These are phyloP conservation scores for Oligia fasciuncula DNA, from an alignment of 2,888 invertebrate species.

Conservation along the genomic window DNA sequence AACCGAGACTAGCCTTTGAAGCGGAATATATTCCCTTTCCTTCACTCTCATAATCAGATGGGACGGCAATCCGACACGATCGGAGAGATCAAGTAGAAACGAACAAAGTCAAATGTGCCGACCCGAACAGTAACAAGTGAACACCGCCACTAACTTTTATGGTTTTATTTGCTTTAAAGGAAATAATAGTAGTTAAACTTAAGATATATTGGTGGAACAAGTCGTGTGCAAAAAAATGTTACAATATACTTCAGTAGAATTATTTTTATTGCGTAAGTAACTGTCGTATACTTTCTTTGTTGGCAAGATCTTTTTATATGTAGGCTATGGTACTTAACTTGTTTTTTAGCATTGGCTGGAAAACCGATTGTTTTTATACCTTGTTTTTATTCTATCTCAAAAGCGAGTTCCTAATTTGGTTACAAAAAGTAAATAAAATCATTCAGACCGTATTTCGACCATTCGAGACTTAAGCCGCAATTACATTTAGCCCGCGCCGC, in stretches of 20 bases:
- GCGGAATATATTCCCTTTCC: no score
- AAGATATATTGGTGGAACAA: not conserved
- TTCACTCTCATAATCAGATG: no score
- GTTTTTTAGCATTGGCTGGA: not conserved
- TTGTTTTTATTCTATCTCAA: not conserved
- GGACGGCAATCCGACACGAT: no score
- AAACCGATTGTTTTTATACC: not conserved
- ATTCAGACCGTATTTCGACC: no score
- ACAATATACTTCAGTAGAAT: slow-evolving; percentile 9
- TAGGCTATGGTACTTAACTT: not conserved
- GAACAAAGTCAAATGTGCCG: not conserved
- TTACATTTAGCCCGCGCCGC: no score
- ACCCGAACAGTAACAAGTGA: not conserved
- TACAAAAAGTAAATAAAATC: no score
- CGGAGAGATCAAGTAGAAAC: no score
- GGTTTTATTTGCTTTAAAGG: slow-evolving; percentile 7
- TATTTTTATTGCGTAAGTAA: slow-evolving; percentile 54
- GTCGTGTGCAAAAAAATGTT: slow-evolving; percentile 34
- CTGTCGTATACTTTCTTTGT: not conserved
- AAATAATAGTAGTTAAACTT: slow-evolving; percentile 7
- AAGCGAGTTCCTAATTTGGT: no score
- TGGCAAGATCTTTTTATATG: not conserved
- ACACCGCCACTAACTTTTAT: not conserved
- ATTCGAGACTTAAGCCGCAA: no score
- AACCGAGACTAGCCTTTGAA: no score